These are phyloP conservation scores for Nesidiocoris tenuis DNA, from an alignment of 2,888 invertebrate genomes.

Conservation along the genomic window DNA sequence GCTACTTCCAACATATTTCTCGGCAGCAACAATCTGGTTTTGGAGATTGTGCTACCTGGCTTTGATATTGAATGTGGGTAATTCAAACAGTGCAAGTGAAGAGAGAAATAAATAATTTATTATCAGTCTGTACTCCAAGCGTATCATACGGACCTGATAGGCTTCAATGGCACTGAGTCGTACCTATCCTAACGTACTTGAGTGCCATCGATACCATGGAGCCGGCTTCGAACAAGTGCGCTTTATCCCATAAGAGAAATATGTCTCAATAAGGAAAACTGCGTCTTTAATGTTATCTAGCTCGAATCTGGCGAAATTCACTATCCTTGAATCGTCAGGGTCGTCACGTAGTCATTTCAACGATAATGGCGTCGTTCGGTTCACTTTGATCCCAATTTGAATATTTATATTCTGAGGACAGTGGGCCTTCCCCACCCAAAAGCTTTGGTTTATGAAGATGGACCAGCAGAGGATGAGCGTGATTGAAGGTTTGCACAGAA, in stretches of 20 bases:
- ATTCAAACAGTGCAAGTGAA: no score
- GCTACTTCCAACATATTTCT: no score
- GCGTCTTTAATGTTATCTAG: no score
- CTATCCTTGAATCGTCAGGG: no score
- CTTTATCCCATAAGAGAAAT: no score
- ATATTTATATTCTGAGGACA: not conserved
- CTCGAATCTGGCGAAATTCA: no score
- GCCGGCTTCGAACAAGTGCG: no score
- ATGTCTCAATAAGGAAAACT: no score
- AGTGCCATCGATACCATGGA: not conserved
- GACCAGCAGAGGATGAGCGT: conserved; percentile 14
- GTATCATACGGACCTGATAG: conserved; percentile 1
- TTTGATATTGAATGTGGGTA: no score
- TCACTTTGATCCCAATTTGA: conserved; percentile 1
- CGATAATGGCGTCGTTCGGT: not conserved
- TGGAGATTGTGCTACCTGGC: no score
- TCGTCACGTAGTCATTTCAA: not conserved
- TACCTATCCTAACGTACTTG: not conserved
- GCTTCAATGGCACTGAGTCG: not conserved
- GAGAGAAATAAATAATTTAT: conserved; percentile 15
- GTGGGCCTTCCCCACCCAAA: not conserved
- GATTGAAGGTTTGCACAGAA: conserved; percentile 17
- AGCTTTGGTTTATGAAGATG: conserved; percentile 14
- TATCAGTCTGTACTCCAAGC: conserved; percentile 24
- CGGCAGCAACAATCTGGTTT: no score